Conservation (phyloP, 2,113 vertebrate species). For the Salvelinus alpinus region DNA sequence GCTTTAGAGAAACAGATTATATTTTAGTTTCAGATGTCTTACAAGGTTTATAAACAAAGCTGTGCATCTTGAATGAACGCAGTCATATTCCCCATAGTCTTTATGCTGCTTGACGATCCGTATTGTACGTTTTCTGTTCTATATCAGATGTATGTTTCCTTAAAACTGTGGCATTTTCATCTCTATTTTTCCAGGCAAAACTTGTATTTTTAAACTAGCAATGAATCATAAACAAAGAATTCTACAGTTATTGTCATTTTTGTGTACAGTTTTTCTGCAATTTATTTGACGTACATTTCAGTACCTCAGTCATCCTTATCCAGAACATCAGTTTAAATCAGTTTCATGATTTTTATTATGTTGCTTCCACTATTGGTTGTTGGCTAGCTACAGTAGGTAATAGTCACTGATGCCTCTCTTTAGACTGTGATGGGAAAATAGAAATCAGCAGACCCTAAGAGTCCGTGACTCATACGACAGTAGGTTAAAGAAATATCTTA, state of each 20-base stretch:
- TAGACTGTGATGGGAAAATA: slow-evolving; percentile 26
- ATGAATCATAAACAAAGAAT: slow-evolving; percentile 60
- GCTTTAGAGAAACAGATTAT: slow-evolving; percentile 38
- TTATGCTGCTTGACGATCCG: slow-evolving; percentile 36
- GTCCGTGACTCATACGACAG: slow-evolving; percentile 48
- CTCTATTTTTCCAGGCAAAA: slow-evolving; percentile 52
- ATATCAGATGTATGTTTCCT: slow-evolving; percentile 31
- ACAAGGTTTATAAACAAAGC: slow-evolving; percentile 4
- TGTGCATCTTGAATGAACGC: too few relatives aligned
- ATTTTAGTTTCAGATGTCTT: slow-evolving; percentile 46
- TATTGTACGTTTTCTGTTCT: slow-evolving; percentile 14
- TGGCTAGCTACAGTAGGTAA: too few relatives aligned
- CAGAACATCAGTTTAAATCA: too few relatives aligned
- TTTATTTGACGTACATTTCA: not conserved
- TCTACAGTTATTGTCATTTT: not conserved
- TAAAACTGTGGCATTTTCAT: slow-evolving; percentile 29
- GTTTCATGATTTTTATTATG: not conserved
- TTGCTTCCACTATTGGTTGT: not conserved
- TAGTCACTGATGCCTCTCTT: slow-evolving; percentile 13
- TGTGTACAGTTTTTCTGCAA: not conserved
- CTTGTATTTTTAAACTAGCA: slow-evolving; percentile 61
- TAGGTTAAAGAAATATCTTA: too few relatives aligned
- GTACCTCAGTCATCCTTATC: too few relatives aligned
- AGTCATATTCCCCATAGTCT: too few relatives aligned
- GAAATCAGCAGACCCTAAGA: slow-evolving; percentile 13